phyloP scores from a whole-genome alignment of 2,113 vertebrate genomes.

The Aegithalos caudatus region DNA sequence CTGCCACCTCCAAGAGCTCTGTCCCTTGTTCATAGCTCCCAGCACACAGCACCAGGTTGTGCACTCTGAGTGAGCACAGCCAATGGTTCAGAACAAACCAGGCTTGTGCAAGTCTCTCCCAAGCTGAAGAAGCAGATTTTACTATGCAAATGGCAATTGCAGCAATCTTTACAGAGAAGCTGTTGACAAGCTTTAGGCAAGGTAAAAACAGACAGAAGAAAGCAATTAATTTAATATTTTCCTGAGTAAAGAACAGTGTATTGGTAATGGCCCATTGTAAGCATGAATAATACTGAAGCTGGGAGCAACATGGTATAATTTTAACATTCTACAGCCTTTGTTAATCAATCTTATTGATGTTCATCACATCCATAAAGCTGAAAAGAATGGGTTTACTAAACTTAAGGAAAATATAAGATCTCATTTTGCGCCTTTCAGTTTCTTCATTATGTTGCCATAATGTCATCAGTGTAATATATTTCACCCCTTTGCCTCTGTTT shows the following conservation, averaged over 20 bases:
- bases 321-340: conserved; percentile 64
- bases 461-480: conserved; percentile 51
- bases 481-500: conserved; percentile 17
- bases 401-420: conserved; percentile 66
- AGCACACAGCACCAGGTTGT: neutral
- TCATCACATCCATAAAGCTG: conserved; percentile 56
- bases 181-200: conserved; percentile 55
- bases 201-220: conserved; percentile 28
- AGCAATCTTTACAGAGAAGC: conserved; percentile 52
- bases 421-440: conserved; percentile 37
- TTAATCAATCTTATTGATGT: conserved; percentile 71
- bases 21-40: neutral
- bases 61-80: neutral
- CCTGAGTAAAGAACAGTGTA: conserved; percentile 30
- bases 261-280: conserved; percentile 60
- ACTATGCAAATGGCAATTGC: conserved; percentile 8
- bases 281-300: conserved; percentile 49
- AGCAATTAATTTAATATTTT: conserved; percentile 69
- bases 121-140: neutral
- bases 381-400: conserved; percentile 59
- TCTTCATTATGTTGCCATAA: conserved; percentile 62
- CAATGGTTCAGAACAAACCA: neutral
- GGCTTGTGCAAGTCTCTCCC: neutral
- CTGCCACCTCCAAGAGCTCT: neutral
- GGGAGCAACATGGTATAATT: conserved; percentile 62